Percentiles rank a stretch among this genome's conserved stretches.
phyloP scores from a whole-genome alignment of 30 jellyfish, hydroid and myxozoan genomes.

The Aurelia coerulea region DNA sequence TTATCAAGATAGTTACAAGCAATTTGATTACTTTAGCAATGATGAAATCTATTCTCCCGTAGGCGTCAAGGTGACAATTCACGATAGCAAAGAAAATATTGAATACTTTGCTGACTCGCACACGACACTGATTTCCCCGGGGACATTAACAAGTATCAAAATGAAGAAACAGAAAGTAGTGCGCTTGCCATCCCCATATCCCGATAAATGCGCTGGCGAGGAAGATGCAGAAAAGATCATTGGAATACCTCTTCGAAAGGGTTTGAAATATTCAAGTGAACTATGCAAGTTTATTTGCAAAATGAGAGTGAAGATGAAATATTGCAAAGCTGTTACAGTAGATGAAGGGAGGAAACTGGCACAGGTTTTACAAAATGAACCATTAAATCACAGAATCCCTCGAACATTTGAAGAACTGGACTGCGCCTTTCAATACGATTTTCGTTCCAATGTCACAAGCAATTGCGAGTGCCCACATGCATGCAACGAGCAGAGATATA shows the following conservation, averaged over 20 bases:
- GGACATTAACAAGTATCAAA: neutral
- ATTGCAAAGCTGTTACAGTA: neutral
- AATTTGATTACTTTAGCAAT: too few relatives aligned
- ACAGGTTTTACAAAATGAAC: neutral
- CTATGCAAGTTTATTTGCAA: neutral
- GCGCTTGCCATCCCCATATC: slow-evolving; percentile 7
- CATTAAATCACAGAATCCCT: neutral
- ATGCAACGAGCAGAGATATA: slow-evolving; percentile 32
- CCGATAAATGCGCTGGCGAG: neutral
- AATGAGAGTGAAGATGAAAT: neutral
- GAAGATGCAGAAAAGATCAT: neutral
- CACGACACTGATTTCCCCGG: neutral
- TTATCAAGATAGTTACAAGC: neutral
- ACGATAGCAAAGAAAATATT: neutral
- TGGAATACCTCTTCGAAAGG: neutral
- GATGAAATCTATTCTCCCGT: neutral
- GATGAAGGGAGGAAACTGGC: neutral
- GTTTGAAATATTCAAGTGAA: neutral
- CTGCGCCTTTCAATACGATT: neutral
- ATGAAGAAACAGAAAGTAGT: neutral
- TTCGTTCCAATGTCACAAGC: neutral
- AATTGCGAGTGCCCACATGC: slow-evolving; percentile 34
- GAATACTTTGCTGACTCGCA: neutral
- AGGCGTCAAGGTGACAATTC: neutral
- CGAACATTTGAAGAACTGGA: neutral